These are phyloP conservation scores for Tachysurus fulvidraco DNA, from an alignment of 2,113 vertebrate genomes.

Conservation along the genomic window DNA sequence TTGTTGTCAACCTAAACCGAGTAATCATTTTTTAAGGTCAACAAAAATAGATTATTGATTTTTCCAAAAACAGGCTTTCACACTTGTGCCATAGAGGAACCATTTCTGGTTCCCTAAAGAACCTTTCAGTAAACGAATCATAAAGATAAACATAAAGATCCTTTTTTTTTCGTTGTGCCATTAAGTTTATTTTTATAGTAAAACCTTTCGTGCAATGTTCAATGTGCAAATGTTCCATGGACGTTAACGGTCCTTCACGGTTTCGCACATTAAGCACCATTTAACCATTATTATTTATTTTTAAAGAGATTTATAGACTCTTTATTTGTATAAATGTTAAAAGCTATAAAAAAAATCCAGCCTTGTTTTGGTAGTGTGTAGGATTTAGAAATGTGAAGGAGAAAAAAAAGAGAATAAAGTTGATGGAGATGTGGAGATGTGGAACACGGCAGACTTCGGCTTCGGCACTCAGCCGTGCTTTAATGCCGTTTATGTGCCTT, in stretches of 20 bases:
- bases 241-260: too few species aligned
- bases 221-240: too few species aligned
- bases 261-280: too few species aligned
- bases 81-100: background rate
- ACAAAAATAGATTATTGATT: background rate
- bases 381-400: background rate
- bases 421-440: background rate
- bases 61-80: background rate
- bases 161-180: too few species aligned
- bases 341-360: background rate
- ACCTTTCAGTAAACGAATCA: background rate
- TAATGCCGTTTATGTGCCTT: constrained; percentile 28
- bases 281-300: too few species aligned
- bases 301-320: background rate
- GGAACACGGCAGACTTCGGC: constrained; percentile 15
- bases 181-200: too few species aligned
- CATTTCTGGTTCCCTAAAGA: background rate
- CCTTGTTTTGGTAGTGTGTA: background rate
- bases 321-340: background rate
- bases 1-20: background rate
- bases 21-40: background rate
- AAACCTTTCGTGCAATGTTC: too few species aligned
- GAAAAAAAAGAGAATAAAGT: too few species aligned
- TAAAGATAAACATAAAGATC: too few species aligned
- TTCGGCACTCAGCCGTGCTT: constrained; percentile 23